These are phyloP conservation scores for Poecilia gillii DNA, from an alignment of 2,797 vertebrate species.

Conservation along the genomic window DNA sequence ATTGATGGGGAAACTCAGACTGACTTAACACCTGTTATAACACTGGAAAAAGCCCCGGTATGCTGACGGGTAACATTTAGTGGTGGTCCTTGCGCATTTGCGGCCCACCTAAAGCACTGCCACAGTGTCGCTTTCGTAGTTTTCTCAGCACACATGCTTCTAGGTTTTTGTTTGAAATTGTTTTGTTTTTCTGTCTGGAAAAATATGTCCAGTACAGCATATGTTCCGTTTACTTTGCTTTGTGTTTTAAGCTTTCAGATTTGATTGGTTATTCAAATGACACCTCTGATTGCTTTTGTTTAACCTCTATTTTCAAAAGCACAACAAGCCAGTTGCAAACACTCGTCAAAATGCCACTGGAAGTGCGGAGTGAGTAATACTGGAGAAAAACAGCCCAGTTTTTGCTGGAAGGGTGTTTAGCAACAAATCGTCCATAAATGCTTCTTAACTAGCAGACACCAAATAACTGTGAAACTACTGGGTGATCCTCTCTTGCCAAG, in stretches of 20 bases:
- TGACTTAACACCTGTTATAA: too few relatives aligned
- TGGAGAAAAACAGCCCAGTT: not conserved
- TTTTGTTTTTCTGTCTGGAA: not conserved
- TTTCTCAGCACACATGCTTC: not conserved
- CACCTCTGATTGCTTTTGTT: not conserved
- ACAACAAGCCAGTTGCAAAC: not conserved
- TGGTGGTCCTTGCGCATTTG: too few relatives aligned
- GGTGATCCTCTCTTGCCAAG: not conserved
- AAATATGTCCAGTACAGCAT: not conserved
- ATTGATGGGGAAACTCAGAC: too few relatives aligned
- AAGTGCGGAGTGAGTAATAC: not conserved
- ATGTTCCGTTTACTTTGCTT: not conserved
- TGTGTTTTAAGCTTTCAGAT: not conserved
- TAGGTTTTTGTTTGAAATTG: not conserved
- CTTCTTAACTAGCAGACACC: not conserved
- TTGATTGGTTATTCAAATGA: not conserved
- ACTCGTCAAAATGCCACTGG: not conserved
- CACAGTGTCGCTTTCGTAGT: not conserved
- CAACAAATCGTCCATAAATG: not conserved
- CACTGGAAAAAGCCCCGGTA: too few relatives aligned
- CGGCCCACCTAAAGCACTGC: not conserved
- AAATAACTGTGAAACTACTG: constrained; percentile 7
- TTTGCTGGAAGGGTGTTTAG: not conserved
- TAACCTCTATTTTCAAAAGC: not conserved
- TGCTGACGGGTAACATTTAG: too few relatives aligned